A percentile compares a stretch with the other conserved stretches of the same genome.
phyloP scores from a whole-genome alignment of 2,797 vertebrate species.

The Nyctalus aviator region DNA sequence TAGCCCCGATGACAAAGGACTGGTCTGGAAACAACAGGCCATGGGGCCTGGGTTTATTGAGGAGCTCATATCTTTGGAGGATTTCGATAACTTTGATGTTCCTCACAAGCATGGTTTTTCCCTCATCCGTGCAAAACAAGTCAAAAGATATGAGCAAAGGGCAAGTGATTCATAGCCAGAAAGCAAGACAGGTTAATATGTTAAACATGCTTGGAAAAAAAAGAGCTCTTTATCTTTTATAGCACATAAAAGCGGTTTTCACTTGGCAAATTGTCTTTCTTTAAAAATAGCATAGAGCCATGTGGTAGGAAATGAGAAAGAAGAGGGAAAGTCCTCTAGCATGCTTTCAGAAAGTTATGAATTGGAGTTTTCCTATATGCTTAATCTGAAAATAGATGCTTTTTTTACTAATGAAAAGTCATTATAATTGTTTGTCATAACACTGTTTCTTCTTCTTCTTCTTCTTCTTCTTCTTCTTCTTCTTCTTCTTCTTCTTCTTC shows the following conservation, averaged over 20 bases:
- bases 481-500: too few species aligned
- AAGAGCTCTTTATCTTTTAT: constrained; percentile 60
- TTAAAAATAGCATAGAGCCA: constrained; percentile 68
- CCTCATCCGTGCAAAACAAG: not conserved
- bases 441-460: not conserved
- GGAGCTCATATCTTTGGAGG: not conserved
- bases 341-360: constrained; percentile 30
- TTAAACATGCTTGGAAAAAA: constrained; percentile 34
- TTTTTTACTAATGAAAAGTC: constrained; percentile 41
- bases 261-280: constrained; percentile 52
- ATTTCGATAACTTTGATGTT: constrained; percentile 47
- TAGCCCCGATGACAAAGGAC: not conserved
- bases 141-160: constrained; percentile 20
- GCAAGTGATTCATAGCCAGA: constrained; percentile 40
- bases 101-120: not conserved
- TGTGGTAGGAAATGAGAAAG: constrained; percentile 39
- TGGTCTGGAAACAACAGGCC: constrained; percentile 5
- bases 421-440: constrained; percentile 14
- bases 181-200: constrained; percentile 59
- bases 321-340: not conserved
- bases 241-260: constrained; percentile 62
- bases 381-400: constrained; percentile 33
- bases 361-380: constrained; percentile 29
- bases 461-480: too few species aligned
- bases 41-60: not conserved